Conservation (phyloP, 2,888 invertebrate species). For the Tachystola acroxantha region DNA sequence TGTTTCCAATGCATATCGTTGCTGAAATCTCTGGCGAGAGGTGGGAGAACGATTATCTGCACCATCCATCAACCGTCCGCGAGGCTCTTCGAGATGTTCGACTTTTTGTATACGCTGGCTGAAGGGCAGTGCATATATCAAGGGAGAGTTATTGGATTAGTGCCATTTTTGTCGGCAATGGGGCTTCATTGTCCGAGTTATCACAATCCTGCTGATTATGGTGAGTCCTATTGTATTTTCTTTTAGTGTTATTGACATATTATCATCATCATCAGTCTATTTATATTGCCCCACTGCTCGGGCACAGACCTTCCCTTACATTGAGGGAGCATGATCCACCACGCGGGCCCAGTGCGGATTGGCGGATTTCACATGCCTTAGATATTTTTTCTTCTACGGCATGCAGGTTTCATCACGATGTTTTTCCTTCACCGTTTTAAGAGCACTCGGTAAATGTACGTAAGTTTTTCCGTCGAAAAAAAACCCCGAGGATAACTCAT, state of each 20-base stretch:
- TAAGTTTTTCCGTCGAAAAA: too few relatives aligned
- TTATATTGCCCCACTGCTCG: too few relatives aligned
- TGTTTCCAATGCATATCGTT: conserved; percentile 95
- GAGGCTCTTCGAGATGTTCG: conserved; percentile 96
- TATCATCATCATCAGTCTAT: too few relatives aligned
- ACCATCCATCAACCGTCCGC: conserved; percentile 98
- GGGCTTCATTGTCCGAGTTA: conserved; percentile 95
- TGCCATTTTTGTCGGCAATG: conserved; percentile 92
- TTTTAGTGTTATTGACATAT: neutral
- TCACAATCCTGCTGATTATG: conserved; percentile 98
- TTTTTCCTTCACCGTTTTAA: too few relatives aligned
- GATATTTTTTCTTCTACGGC: too few relatives aligned
- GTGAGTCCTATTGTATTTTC: conserved; percentile 61
- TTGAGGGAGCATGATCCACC: too few relatives aligned
- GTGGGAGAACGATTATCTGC: conserved; percentile 94
- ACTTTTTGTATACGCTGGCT: conserved; percentile 92
- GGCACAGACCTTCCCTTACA: too few relatives aligned
- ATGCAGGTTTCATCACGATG: too few relatives aligned
- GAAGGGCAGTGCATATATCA: conserved; percentile 97
- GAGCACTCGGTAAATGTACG: too few relatives aligned
- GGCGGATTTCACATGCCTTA: too few relatives aligned
- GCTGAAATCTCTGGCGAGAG: conserved; percentile 91
- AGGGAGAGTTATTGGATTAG: conserved; percentile 88
- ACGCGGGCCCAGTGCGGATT: too few relatives aligned
- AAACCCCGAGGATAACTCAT: too few relatives aligned